A percentile compares a stretch with the other conserved stretches of the same genome.
These are phyloP conservation scores for Papilio polytes DNA, from an alignment of 1,140 invertebrate genomes.

Conservation along the genomic window DNA sequence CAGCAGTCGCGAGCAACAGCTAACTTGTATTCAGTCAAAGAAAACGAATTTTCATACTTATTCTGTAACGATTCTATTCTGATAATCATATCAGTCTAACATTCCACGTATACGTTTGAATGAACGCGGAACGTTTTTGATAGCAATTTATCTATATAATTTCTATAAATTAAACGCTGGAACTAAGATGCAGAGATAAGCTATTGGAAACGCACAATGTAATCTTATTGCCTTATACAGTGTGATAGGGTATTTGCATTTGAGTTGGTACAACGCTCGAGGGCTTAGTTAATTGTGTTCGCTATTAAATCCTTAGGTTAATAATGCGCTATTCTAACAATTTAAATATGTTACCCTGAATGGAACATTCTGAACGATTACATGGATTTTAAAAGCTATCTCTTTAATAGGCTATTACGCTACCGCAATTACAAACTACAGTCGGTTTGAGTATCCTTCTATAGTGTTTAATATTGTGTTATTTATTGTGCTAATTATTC, in stretches of 20 bases:
- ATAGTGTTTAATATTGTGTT: not conserved
- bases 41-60: too few relatives aligned
- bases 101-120: slow-evolving; percentile 23
- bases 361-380: slow-evolving; percentile 57
- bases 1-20: too few relatives aligned
- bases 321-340: slow-evolving; percentile 75
- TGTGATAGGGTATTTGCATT: slow-evolving; percentile 74
- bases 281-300: slow-evolving; percentile 71
- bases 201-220: slow-evolving; percentile 76
- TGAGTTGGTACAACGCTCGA: slow-evolving; percentile 62
- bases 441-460: slow-evolving; percentile 47
- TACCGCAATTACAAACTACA: slow-evolving; percentile 49
- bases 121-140: slow-evolving; percentile 74
- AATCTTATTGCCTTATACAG: slow-evolving; percentile 81
- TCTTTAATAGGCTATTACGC: slow-evolving; percentile 74
- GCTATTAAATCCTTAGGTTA: slow-evolving; percentile 58
- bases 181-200: slow-evolving; percentile 76
- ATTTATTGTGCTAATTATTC: too few relatives aligned
- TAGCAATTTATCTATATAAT: slow-evolving; percentile 80
- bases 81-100: not conserved
- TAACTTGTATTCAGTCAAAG: too few relatives aligned
- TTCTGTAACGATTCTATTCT: too few relatives aligned
- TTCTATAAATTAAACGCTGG: slow-evolving; percentile 80
- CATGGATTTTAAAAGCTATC: slow-evolving; percentile 70
- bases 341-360: slow-evolving; percentile 75